phyloP scores from a whole-genome alignment of 2,888 invertebrate species.

The Mythimna vitellina region DNA sequence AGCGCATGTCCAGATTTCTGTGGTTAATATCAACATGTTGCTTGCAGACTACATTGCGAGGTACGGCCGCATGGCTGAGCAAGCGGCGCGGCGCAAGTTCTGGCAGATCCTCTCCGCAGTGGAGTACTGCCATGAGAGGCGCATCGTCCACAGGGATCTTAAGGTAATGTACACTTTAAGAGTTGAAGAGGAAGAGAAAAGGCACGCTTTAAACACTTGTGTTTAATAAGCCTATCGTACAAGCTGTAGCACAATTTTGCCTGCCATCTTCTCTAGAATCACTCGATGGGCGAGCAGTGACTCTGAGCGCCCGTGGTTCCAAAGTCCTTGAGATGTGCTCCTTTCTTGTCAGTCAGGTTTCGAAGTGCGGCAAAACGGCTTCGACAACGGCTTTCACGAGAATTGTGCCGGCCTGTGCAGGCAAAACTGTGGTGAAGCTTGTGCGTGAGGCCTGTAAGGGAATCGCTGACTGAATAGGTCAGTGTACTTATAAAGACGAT shows the following conservation, averaged over 20 bases:
- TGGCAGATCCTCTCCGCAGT: slow-evolving; percentile 99
- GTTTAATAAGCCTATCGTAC: no score
- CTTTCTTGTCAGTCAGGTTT: no score
- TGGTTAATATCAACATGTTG: slow-evolving; percentile 49
- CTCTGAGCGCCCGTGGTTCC: no score
- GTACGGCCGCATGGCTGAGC: slow-evolving; percentile 98
- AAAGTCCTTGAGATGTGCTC: no score
- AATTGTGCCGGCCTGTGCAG: no score
- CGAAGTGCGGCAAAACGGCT: no score
- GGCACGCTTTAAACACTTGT: background rate
- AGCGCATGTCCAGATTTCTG: slow-evolving; percentile 31
- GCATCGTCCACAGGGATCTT: slow-evolving; percentile 98
- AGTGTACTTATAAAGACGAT: background rate
- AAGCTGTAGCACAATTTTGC: no score
- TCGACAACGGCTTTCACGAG: no score
- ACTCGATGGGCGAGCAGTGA: no score
- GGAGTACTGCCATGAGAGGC: slow-evolving; percentile 98
- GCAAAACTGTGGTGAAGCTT: no score
- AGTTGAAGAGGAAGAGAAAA: background rate
- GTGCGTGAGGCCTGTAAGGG: no score
- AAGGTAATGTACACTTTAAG: slow-evolving; percentile 91
- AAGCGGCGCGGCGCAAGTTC: slow-evolving; percentile 97
- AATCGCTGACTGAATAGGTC: background rate
- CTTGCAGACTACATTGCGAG: slow-evolving; percentile 96
- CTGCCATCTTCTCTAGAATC: no score